Base-by-base conservation (phyloP, 2,797 vertebrate genomes). In the Argyrosomus regius region DNA sequence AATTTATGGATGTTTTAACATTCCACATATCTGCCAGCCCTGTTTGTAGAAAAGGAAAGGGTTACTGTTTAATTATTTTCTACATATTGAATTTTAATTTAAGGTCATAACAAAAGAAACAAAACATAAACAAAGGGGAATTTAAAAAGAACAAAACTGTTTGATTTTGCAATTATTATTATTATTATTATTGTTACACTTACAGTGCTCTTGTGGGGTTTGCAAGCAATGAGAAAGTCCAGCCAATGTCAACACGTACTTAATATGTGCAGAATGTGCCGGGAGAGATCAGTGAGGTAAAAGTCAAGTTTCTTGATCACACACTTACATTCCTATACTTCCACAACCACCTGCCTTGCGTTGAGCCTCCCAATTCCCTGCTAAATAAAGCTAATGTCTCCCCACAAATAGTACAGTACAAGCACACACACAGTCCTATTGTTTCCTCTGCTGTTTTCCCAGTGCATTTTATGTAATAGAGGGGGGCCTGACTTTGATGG, bases 401-500 rank as follows among this genome's bases (percentile, higher is more conserved):
- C 61, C 22, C 64, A 75, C 87, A 87, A 82, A 86, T 57, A 77
- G 74, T 58, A 68, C 63, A 63, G 46, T 63, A 81, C 72, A 45
- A 31, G 26, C 82, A 62, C 72, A 75, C 78, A 75, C 64, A 63
- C 68, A 52, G 57, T 82, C 75, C 73, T 77, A 80, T 90, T 93
- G 91, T 91, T 91, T 86, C 84, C 67, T 78, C 56, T 76, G 83
- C 85, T 89, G 81, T 93, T 92, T 93, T 93, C 76, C 75, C 60
- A 59, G 68, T 87, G 87, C 84, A 82, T 91, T 91, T 89, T 92
- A 87, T 92, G 90, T 92, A 94, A 92, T 92, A 89, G 91, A 89
- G 88, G 82, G 83, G 81, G 67, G 85, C 69, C 91, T 95, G 95
- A 95, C 94, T 89, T 92, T 96, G 95, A 96, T 95, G 90, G 94